Conservation (phyloP, 1,140 invertebrate genomes). For the Schlechtendalia chinensis region DNA sequence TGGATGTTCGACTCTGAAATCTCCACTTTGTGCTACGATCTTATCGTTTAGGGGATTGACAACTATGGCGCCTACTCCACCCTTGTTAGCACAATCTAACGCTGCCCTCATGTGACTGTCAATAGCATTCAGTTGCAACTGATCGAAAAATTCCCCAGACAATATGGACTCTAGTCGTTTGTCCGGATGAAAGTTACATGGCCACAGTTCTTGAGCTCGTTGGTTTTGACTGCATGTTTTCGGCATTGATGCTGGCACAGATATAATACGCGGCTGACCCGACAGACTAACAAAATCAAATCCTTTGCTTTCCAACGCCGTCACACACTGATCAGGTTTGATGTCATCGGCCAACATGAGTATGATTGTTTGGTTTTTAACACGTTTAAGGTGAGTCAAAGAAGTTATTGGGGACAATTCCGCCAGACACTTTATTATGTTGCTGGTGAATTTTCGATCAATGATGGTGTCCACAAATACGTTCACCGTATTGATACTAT, state of each 20-base stretch:
- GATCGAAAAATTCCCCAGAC: conserved; percentile 65
- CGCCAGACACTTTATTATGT: conserved; percentile 63
- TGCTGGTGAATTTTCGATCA: conserved; percentile 62
- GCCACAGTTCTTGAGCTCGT: conserved; percentile 68
- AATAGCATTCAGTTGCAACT: conserved; percentile 62
- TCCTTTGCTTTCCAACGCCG: conserved; percentile 52
- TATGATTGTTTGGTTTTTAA: conserved; percentile 55
- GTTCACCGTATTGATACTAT: conserved; percentile 6
- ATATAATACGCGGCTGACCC: conserved; percentile 60
- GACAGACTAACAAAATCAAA: conserved; percentile 58
- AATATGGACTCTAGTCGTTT: conserved; percentile 67
- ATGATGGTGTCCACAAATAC: conserved; percentile 51
- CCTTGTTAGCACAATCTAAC: conserved; percentile 57
- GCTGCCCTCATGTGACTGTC: conserved; percentile 64
- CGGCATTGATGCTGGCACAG: conserved; percentile 65
- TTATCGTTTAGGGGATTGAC: conserved; percentile 66
- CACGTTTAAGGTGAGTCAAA: conserved; percentile 73
- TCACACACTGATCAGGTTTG: conserved; percentile 30
- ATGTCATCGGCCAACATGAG: conserved; percentile 37
- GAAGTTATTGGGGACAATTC: conserved; percentile 61
- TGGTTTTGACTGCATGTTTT: conserved; percentile 69
- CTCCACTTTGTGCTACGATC: conserved; percentile 67
- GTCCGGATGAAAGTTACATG: conserved; percentile 81
- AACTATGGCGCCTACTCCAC: conserved; percentile 63
- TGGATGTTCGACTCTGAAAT: conserved; percentile 65